Evolutionary conservation across 2,888 invertebrate genomes (phyloP).

Genomic region (Aethes cnicana): DNA sequence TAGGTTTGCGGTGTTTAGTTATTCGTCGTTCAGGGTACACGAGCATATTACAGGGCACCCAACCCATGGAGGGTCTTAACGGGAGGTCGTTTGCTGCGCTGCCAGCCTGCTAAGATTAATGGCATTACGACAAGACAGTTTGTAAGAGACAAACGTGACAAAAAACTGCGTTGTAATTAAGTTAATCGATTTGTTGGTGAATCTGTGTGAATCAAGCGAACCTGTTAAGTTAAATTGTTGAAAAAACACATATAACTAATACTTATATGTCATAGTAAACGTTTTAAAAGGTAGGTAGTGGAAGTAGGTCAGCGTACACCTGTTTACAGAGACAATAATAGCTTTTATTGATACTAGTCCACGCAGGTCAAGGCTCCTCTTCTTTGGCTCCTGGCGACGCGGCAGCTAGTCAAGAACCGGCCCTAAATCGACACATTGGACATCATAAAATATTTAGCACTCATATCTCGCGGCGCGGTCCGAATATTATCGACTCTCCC

Average conservation of each 20-base stretch:
- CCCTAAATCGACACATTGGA: constrained; percentile 61
- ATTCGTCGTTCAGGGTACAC: constrained; percentile 58
- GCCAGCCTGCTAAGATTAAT: constrained; percentile 78
- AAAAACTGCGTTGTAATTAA: constrained; percentile 68
- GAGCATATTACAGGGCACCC: constrained; percentile 73
- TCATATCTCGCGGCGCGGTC: constrained; percentile 70
- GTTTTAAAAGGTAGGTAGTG: too few relatives aligned
- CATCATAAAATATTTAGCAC: constrained; percentile 80
- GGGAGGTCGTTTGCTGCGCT: constrained; percentile 79
- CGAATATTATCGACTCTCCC: constrained; percentile 78
- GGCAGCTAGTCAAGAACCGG: constrained; percentile 41
- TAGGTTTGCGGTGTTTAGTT: constrained; percentile 60
- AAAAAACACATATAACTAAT: too few relatives aligned
- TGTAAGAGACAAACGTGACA: constrained; percentile 71
- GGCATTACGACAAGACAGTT: constrained; percentile 74
- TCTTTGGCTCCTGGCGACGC: not conserved
- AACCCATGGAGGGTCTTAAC: constrained; percentile 76
- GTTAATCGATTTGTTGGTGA: constrained; percentile 49
- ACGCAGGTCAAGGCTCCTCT: not conserved
- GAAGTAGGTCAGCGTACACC: too few relatives aligned
- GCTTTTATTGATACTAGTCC: too few relatives aligned
- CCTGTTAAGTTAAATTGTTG: too few relatives aligned
- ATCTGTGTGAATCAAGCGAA: too few relatives aligned
- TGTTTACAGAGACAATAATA: too few relatives aligned
- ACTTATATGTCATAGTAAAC: too few relatives aligned